Base-by-base conservation (phyloP, 2,888 invertebrate species). In the Drosophila lacicola region DNA sequence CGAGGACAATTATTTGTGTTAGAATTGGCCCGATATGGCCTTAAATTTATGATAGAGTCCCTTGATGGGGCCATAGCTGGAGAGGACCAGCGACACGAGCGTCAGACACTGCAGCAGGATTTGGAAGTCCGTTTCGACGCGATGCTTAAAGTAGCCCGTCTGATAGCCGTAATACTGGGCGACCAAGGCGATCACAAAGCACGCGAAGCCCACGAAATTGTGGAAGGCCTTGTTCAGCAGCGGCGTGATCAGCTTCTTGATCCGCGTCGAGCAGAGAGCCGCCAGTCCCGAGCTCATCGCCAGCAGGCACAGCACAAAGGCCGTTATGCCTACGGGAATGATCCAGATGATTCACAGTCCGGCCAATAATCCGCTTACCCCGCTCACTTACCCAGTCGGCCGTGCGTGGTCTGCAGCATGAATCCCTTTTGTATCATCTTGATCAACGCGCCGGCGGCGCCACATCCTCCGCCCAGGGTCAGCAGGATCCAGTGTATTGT, bases 401-500 rank as follows among this genome's bases (percentile, higher is more conserved):
- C 92, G 54, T 92, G 92, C 44, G 57, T 82, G 0, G 89, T 81
- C 0, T 74, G 46, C 8, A 92, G 74, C 34, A 74, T n/a, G 53
- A 89, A 89, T 2, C 89, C 84, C 57, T 88, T 90, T 42, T 88
- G 84, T 34, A 90, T 86, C 70, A 90, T 89, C 70, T 91, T 90
- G n/a, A 91, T 74, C 0, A 92, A 73, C 1, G 84, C 85, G 0
- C 92, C 92, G 29, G 82, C 78, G 11, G 91, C 89, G 1, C 92
- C 92, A 51, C 87, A 86, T 3, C 77, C 60, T 17, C 92, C 91
- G 13, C 92, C 92, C 19, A 92, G 57, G 0, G 82, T 82, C 49
- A 91, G 80, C 0, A 92, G 65, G 0, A 92, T 56, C 92, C 92
- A 92, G 47, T 92, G 92, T 9, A 91, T 88, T 9, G 90, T 92